phyloP scores from a whole-genome alignment of 2,113 vertebrate genomes.

The Trogon melanurus region DNA sequence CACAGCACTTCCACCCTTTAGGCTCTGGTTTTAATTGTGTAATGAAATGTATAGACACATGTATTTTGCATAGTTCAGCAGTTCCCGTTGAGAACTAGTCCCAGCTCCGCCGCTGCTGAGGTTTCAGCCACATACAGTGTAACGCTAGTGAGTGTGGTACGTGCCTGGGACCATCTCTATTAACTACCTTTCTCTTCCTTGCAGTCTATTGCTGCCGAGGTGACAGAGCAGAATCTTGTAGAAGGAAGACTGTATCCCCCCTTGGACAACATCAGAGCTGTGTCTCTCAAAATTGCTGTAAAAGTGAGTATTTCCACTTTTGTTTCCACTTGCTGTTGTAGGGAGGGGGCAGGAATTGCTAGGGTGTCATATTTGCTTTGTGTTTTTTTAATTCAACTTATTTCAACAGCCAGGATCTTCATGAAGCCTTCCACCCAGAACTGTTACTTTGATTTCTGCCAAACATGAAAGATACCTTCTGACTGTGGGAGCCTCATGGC shows the following conservation, averaged over 20 bases:
- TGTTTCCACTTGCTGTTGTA: neutral
- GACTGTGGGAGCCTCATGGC: neutral
- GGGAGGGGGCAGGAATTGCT: neutral
- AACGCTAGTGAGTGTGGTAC: neutral
- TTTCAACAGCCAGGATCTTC: neutral
- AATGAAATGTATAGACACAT: accelerated
- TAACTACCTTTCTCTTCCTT: neutral
- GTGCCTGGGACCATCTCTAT: neutral
- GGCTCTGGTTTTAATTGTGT: neutral
- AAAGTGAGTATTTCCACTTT: slow-evolving; percentile 78
- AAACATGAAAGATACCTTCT: neutral
- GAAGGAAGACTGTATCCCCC: slow-evolving; percentile 96
- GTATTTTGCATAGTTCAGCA: neutral
- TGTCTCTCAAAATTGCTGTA: slow-evolving; percentile 94
- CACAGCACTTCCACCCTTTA: neutral
- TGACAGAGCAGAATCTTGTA: slow-evolving; percentile 90
- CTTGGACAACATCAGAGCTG: slow-evolving; percentile 89
- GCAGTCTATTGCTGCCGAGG: slow-evolving; percentile 89
- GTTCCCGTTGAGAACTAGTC: neutral
- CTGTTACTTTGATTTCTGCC: neutral
- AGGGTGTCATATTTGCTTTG: neutral
- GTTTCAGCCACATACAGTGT: neutral
- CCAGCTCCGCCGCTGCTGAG: neutral
- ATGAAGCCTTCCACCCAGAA: neutral
- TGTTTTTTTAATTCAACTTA: neutral